phyloP scores from a whole-genome alignment of 2,888 invertebrate genomes.

The Automeris io region DNA sequence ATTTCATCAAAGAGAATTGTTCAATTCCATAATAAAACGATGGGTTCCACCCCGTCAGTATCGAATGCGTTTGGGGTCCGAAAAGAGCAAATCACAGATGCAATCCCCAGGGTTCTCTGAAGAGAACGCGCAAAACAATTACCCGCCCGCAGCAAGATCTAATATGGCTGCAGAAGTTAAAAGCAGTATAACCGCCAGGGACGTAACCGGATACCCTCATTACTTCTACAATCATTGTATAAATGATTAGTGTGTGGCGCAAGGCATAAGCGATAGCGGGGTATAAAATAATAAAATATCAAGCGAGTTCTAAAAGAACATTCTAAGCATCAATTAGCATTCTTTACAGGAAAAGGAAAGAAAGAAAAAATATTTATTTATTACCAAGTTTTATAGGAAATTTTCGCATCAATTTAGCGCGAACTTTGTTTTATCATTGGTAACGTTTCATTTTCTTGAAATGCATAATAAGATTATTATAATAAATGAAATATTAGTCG shows the following conservation, averaged over 20 bases:
- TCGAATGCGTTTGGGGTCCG: slow-evolving; percentile 9
- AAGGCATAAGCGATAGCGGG: neutral
- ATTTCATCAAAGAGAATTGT: too few species aligned
- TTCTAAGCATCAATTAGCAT: too few species aligned
- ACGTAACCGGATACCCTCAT: slow-evolving; percentile 56
- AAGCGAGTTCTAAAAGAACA: too few species aligned
- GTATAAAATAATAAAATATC: neutral
- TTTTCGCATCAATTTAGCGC: too few species aligned
- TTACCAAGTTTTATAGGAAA: too few species aligned
- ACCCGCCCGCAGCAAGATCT: slow-evolving; percentile 23
- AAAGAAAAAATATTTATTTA: too few species aligned
- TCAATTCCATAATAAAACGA: too few species aligned
- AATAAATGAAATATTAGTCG: too few species aligned
- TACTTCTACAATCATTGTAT: slow-evolving; percentile 41
- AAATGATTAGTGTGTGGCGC: slow-evolving; percentile 21
- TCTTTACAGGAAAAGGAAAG: too few species aligned
- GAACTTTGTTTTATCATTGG: too few species aligned
- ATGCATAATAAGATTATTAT: too few species aligned
- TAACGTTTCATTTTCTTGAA: too few species aligned
- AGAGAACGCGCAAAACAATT: slow-evolving; percentile 32
- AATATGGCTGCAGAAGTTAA: slow-evolving; percentile 28
- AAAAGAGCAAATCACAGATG: slow-evolving; percentile 10
- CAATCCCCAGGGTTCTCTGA: slow-evolving; percentile 8
- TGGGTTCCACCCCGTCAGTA: neutral
- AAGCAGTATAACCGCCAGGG: slow-evolving; percentile 40